A percentile compares a stretch with the other conserved stretches of the same genome.
Conservation (phyloP, 2,113 vertebrate species). For the Limanda limanda region DNA sequence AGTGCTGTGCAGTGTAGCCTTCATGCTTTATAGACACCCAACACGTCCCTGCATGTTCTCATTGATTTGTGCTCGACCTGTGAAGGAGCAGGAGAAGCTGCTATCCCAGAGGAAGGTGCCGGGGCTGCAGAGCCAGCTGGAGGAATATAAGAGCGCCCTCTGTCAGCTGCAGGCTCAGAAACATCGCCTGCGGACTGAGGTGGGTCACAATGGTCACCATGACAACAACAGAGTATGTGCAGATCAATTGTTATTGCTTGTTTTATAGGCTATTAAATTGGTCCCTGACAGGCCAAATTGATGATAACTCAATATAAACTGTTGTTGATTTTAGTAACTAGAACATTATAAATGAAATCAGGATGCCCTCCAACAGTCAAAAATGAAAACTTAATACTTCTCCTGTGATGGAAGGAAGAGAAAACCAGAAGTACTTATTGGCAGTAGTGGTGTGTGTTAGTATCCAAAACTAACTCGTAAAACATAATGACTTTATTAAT, state of each 20-base stretch:
- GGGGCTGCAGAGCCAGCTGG: constrained; percentile 86
- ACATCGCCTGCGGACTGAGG: constrained; percentile 89
- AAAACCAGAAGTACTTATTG: neutral
- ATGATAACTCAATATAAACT: neutral
- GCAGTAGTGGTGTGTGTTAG: neutral
- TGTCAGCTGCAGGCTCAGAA: constrained; percentile 90
- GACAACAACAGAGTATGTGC: constrained; percentile 33
- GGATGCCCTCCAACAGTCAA: too few relatives aligned
- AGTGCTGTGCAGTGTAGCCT: neutral
- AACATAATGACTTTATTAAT: too few relatives aligned
- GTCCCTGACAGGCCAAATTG: neutral
- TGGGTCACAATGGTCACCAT: constrained; percentile 69
- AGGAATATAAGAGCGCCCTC: constrained; percentile 90
- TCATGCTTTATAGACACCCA: neutral
- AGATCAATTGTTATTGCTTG: neutral
- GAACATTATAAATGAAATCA: too few relatives aligned
- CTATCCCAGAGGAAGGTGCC: constrained; percentile 86
- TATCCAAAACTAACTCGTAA: neutral
- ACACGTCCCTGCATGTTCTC: neutral
- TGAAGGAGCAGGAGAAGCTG: constrained; percentile 87
- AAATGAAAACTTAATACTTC: too few relatives aligned
- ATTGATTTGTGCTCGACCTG: constrained; percentile 19
- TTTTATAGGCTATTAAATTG: neutral
- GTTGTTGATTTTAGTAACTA: neutral
- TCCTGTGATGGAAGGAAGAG: too few relatives aligned